phyloP scores from a whole-genome alignment of 2,113 vertebrate genomes.

The Lycaon pictus region DNA sequence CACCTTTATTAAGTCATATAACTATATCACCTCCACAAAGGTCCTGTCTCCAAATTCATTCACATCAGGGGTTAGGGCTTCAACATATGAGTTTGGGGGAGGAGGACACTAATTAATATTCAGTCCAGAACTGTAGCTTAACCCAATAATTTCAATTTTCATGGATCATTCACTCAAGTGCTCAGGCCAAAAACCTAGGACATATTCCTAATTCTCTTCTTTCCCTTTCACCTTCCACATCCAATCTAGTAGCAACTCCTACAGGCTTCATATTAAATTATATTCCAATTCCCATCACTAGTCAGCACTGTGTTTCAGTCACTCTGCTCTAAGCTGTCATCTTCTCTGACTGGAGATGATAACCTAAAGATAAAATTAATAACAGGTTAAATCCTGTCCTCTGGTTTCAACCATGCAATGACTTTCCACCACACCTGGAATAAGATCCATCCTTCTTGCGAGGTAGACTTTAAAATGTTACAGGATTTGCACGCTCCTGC shows the following conservation, averaged over 20 bases:
- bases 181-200: neutral
- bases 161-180: neutral
- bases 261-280: neutral
- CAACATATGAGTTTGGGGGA: neutral
- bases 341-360: neutral
- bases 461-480: neutral
- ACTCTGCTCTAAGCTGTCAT: neutral
- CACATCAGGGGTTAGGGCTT: neutral
- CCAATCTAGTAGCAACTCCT: neutral
- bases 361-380: neutral
- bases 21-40: neutral
- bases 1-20: neutral
- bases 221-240: neutral
- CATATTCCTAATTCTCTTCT: neutral
- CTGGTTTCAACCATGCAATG: neutral
- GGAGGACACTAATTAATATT: neutral
- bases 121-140: neutral
- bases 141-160: conserved; percentile 6
- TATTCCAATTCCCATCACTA: neutral
- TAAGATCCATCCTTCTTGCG: neutral
- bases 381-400: neutral
- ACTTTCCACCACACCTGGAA: neutral
- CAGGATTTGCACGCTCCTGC: neutral
- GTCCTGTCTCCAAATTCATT: neutral
- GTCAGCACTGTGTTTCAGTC: neutral